phyloP scores from a whole-genome alignment of 64 coral and sea anemone species.

The Montipora foliosa region DNA sequence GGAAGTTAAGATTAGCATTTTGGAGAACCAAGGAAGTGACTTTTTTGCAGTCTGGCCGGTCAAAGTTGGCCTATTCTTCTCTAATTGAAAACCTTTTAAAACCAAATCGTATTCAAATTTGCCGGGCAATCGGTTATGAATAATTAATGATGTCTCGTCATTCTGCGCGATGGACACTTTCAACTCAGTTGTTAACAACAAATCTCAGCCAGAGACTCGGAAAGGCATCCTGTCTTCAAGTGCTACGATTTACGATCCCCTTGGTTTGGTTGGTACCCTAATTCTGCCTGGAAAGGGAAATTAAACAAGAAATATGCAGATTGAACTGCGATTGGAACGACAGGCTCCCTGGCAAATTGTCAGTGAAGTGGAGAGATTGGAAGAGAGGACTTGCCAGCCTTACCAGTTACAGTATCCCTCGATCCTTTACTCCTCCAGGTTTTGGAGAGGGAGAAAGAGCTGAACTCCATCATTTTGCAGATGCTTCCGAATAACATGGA shows the following conservation, averaged over 20 bases:
- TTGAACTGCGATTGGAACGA: conserved; percentile 58
- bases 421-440: too few species aligned
- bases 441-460: conserved; percentile 8
- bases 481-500: conserved; percentile 73
- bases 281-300: conserved; percentile 62
- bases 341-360: conserved; percentile 18
- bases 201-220: conserved; percentile 41
- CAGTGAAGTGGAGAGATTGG: conserved; percentile 51
- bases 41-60: too few species aligned
- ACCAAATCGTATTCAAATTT: conserved; percentile 38
- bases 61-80: too few species aligned
- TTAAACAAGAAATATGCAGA: conserved; percentile 69
- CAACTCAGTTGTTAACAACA: conserved; percentile 12
- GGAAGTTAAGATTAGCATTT: too few species aligned
- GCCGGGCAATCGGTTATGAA: not conserved
- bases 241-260: conserved; percentile 66
- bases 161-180: conserved; percentile 68
- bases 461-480: conserved; percentile 70
- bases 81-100: too few species aligned
- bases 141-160: not conserved
- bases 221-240: conserved; percentile 66
- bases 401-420: too few species aligned
- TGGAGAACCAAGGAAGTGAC: too few species aligned
- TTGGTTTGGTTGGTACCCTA: conserved; percentile 63
- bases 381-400: not conserved